A percentile compares a stretch with the other conserved stretches of the same genome.
Evolutionary conservation across 1,140 invertebrate species (phyloP).

Genomic region (Subanguina moxae): DNA sequence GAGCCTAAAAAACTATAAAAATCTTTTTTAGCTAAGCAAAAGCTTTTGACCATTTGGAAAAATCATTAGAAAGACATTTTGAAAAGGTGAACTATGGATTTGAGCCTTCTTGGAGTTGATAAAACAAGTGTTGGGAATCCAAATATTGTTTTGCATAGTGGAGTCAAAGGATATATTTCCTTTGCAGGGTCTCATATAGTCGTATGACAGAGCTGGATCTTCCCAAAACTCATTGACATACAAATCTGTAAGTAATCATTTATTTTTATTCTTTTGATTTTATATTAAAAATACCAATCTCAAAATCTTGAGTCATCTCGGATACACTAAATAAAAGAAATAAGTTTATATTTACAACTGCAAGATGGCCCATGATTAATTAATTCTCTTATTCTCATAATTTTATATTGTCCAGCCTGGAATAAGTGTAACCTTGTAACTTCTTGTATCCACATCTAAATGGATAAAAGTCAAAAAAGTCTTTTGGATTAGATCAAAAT

Average conservation of each 20-base stretch:
- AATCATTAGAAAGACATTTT: constrained; percentile 59
- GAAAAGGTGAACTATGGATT: constrained; percentile 55
- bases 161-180: constrained; percentile 57
- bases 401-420: too few relatives aligned
- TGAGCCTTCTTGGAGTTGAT: constrained; percentile 56
- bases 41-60: constrained; percentile 53
- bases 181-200: constrained; percentile 57
- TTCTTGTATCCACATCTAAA: constrained; percentile 48
- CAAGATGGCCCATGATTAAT: neutral
- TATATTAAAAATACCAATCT: constrained; percentile 46
- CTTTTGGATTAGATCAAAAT: neutral
- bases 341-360: neutral
- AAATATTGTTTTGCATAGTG: constrained; percentile 51
- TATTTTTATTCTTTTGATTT: neutral
- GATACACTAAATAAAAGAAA: constrained; percentile 26
- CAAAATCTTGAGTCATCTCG: constrained; percentile 59
- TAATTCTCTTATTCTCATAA: too few relatives aligned
- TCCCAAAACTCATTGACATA: constrained; percentile 60
- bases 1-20: constrained; percentile 38
- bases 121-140: constrained; percentile 56
- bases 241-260: constrained; percentile 50
- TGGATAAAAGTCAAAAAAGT: too few relatives aligned
- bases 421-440: constrained; percentile 30
- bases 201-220: constrained; percentile 54
- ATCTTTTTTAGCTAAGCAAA: constrained; percentile 1